Percentiles rank a stretch among this genome's conserved stretches.
Evolutionary conservation across 2,113 vertebrate genomes (phyloP).

Genomic region (Phylloscopus trochiloides): DNA sequence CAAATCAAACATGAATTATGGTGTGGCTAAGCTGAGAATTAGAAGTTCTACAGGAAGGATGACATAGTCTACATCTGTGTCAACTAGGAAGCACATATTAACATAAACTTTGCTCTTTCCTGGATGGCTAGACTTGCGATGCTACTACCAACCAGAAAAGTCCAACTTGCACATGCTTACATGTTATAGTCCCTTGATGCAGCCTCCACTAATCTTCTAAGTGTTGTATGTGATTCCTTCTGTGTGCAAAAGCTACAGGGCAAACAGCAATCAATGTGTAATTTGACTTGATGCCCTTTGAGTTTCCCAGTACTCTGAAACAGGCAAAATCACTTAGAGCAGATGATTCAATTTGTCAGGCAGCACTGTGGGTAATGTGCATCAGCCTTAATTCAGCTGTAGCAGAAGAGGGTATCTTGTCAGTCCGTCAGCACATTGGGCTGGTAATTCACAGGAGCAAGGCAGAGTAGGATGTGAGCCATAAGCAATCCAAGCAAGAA

Average conservation of each 20-base stretch:
- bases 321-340: constrained; percentile 63
- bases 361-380: constrained; percentile 19
- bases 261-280: constrained; percentile 62
- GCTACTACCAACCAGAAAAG: background rate
- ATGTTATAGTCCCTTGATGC: background rate
- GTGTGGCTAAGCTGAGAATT: background rate
- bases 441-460: background rate
- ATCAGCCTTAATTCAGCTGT: constrained; percentile 43
- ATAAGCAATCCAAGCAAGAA: background rate
- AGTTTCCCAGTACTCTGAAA: constrained; percentile 67
- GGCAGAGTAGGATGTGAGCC: background rate
- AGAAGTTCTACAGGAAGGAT: background rate
- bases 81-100: background rate
- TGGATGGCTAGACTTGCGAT: background rate
- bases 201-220: constrained; percentile 47
- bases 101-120: background rate
- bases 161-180: background rate
- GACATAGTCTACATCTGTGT: background rate
- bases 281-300: constrained; percentile 70
- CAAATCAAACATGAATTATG: background rate
- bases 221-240: constrained; percentile 46
- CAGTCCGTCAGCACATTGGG: background rate
- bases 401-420: constrained; percentile 19
- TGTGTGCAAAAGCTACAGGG: constrained; percentile 61
- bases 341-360: constrained; percentile 69